Evolutionary conservation across 2,113 vertebrate species (phyloP).

Genomic region (Vidua chalybeata): DNA sequence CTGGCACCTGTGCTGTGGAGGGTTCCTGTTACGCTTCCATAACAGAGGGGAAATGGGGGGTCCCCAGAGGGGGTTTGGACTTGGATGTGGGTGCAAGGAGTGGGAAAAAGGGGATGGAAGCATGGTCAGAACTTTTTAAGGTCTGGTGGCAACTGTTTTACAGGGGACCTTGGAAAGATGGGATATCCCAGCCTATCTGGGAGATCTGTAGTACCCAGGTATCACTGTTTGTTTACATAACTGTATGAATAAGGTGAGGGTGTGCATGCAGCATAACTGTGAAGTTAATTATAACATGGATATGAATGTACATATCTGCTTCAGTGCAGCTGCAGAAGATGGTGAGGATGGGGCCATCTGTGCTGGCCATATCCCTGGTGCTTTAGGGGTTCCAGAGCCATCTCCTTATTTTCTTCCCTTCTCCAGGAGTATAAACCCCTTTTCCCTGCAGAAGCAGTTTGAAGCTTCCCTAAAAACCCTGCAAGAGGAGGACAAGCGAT

Average conservation of each 20-base stretch:
- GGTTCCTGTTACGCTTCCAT: accelerated
- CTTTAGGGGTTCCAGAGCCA: not conserved
- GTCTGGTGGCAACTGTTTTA: not conserved
- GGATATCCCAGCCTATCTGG: not conserved
- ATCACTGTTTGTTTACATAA: no score
- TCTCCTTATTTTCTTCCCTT: not conserved
- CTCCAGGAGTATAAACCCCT: not conserved
- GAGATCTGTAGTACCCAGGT: not conserved
- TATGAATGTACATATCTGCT: not conserved
- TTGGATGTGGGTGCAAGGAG: accelerated
- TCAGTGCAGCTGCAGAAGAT: not conserved
- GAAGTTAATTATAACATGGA: no score
- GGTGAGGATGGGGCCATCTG: not conserved
- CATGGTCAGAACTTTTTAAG: not conserved
- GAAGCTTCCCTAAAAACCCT: not conserved
- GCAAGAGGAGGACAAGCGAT: accelerated
- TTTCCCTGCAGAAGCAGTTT: not conserved
- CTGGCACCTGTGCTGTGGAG: not conserved
- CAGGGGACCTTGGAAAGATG: not conserved
- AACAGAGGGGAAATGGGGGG: accelerated
- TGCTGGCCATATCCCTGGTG: accelerated
- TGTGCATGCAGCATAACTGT: no score
- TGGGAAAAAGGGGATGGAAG: accelerated
- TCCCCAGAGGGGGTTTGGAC: no score
- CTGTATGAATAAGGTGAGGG: accelerated